Base-by-base conservation (phyloP, 1,140 invertebrate species). In the Hyphantria cunea region DNA sequence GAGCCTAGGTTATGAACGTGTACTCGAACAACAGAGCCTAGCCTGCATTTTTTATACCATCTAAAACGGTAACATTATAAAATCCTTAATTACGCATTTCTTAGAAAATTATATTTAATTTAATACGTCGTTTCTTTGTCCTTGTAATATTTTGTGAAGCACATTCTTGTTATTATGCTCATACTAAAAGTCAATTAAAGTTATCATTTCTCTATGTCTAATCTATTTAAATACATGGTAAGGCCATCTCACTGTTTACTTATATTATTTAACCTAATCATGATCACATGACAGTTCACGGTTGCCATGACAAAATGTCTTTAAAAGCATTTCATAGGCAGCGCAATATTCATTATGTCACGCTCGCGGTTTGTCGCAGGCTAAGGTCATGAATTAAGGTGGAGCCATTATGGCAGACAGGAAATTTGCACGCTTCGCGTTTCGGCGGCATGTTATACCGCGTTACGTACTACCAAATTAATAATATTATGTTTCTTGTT, bases 371-470 rank as follows among this genome's bases (percentile, higher is more conserved):
- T 66, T 70, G 66, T 73, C 69, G 67, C 67, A 44, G 48, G 12
- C 48, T 56, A 55, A 69, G 68, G 66, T 52, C 72, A 68, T 78
- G 79, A 82, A 78, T 76, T 79, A 78, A 76, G 76, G 74, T 66
- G 65, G 68, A 53, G 41, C 74, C 76, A 78, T 78, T 82, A 79
- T 64, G 45, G 53, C 51, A 74, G 75, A 74, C 79, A 76, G 75
- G 76, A 82, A 82, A 82, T 79, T 79, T 78, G 77, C 72, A 77
- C 60, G 64, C 61, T 51, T 48, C 61, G 63, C 66, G 39, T 68
- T 76, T 59, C 42, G 39, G 64, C 51, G 45, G 49, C 50, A 48
- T 65, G 25, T 58, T 61, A 49, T 25, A 25, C 33, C 50, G 47
- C 39, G 39, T 44, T 58, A 34, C 14, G 11, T 45, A 64, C 44